phyloP scores from a whole-genome alignment of 2,888 invertebrate genomes.

The Chironomus tentans region DNA sequence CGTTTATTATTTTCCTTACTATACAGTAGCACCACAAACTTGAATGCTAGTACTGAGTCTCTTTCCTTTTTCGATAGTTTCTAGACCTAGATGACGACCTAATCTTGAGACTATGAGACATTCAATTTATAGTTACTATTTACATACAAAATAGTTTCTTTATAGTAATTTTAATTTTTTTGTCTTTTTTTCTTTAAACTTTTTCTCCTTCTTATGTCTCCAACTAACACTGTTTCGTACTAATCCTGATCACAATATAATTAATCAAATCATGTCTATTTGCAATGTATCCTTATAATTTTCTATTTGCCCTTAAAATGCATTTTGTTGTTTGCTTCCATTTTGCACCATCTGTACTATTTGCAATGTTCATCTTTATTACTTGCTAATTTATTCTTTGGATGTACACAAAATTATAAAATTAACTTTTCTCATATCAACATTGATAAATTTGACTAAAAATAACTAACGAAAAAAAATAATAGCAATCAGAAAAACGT shows the following conservation, averaged over 20 bases:
- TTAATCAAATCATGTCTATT: neutral
- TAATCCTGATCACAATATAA: neutral
- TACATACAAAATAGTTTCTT: neutral
- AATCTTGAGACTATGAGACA: neutral
- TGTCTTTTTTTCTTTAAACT: neutral
- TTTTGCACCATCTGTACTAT: neutral
- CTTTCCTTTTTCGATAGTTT: neutral
- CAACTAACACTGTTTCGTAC: neutral
- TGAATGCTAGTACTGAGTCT: no score
- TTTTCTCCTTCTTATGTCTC: neutral
- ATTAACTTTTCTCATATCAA: slow-evolving; percentile 17
- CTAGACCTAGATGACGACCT: neutral
- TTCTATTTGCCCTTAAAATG: neutral
- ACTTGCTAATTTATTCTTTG: neutral
- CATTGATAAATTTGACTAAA: slow-evolving; percentile 23
- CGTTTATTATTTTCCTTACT: neutral
- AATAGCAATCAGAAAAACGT: slow-evolving; percentile 78
- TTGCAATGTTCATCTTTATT: slow-evolving; percentile 17
- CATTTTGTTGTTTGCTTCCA: neutral
- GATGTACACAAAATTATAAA: slow-evolving; percentile 20
- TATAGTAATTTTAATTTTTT: neutral
- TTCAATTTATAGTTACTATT: neutral
- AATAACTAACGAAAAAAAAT: neutral
- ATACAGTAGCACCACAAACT: neutral
- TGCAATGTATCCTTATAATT: neutral